Evolutionary conservation across 2,888 invertebrate genomes (phyloP).

Genomic region (Torymus texanus): DNA sequence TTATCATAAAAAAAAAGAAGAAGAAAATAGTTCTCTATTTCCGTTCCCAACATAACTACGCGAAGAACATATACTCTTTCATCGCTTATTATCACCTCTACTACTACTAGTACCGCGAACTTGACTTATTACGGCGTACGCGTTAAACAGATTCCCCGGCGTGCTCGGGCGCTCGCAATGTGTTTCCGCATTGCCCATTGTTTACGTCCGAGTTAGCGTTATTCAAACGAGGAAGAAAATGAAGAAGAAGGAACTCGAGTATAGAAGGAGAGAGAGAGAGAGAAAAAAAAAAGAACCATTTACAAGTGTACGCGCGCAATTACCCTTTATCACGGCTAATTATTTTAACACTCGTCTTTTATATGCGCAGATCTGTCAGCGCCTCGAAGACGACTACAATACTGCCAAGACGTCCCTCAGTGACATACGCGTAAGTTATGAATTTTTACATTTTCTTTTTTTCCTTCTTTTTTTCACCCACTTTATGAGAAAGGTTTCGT

Average conservation of each 20-base stretch:
- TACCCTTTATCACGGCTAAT: background rate
- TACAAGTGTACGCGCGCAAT: no score
- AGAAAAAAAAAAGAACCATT: no score
- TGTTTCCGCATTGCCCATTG: no score
- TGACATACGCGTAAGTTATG: conserved; percentile 79
- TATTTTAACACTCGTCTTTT: conserved; percentile 22
- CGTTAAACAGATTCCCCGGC: conserved; percentile 14
- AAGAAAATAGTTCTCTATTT: no score
- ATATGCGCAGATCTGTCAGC: conserved; percentile 82
- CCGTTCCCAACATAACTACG: no score
- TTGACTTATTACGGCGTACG: conserved; percentile 25
- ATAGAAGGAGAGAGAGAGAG: no score
- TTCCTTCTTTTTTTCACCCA: background rate
- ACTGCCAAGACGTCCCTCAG: conserved; percentile 80
- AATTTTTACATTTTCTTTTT: background rate
- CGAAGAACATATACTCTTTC: no score
- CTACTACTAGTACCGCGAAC: background rate
- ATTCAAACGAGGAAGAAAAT: no score
- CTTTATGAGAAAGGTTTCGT: no score
- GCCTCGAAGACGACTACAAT: conserved; percentile 88
- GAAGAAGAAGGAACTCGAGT: no score
- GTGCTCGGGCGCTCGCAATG: background rate
- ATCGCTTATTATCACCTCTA: conserved; percentile 4
- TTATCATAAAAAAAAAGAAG: no score
- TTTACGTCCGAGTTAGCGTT: no score